These are phyloP conservation scores for Dasyornis broadbenti DNA, from an alignment of 2,113 vertebrate genomes.

Conservation along the genomic window DNA sequence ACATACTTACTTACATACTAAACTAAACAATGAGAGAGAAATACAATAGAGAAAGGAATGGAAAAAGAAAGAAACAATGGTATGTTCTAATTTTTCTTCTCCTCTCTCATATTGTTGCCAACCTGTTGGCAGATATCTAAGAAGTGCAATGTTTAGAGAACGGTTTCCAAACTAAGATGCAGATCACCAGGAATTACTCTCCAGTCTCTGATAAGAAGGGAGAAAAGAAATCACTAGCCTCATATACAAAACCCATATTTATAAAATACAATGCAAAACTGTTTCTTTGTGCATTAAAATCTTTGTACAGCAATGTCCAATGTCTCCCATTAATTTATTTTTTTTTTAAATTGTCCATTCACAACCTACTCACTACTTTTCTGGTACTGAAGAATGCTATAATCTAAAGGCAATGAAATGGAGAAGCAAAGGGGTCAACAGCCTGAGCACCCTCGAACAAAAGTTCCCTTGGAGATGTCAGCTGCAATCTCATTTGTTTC, in stretches of 20 bases:
- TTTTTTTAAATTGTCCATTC: background rate
- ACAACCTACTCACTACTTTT: background rate
- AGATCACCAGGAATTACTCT: background rate
- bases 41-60: background rate
- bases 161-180: background rate
- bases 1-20: background rate
- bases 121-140: background rate
- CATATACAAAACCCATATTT: background rate
- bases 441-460: slow-evolving; percentile 79
- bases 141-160: background rate
- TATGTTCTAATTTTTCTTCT: background rate
- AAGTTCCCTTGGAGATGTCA: slow-evolving; percentile 79
- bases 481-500: slow-evolving; percentile 72
- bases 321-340: too few relatives aligned
- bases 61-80: background rate
- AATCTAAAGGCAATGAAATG: slow-evolving; percentile 68
- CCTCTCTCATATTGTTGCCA: background rate
- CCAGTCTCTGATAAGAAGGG: background rate
- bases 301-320: background rate
- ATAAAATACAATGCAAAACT: background rate
- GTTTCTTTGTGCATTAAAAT: background rate
- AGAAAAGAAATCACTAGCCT: background rate
- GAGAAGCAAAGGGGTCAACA: slow-evolving; percentile 80
- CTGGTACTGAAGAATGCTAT: slow-evolving; percentile 56
- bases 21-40: background rate